Conservation (phyloP, 2,797 vertebrate species). For the Bradypodion ventrale region DNA sequence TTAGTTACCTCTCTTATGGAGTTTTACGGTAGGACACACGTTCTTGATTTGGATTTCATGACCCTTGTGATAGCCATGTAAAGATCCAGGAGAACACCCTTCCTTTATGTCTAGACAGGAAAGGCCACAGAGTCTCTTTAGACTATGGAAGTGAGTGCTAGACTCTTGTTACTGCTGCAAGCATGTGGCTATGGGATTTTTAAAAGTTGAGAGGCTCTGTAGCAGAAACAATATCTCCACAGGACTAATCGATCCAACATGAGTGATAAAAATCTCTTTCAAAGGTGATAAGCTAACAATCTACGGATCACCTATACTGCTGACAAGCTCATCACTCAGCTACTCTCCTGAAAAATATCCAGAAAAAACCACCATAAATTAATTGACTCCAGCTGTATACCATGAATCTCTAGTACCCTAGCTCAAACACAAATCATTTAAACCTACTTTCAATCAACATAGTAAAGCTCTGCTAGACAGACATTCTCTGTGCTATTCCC, state of each 20-base stretch:
- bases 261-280: slow-evolving; percentile 31
- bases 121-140: slow-evolving; percentile 31
- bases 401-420: slow-evolving; percentile 19
- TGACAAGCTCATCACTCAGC: slow-evolving; percentile 42
- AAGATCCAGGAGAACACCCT: slow-evolving; percentile 42
- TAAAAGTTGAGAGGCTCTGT: slow-evolving; percentile 49
- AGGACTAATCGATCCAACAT: slow-evolving; percentile 47
- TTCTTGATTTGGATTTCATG: slow-evolving; percentile 25
- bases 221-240: slow-evolving; percentile 31
- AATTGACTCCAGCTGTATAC: slow-evolving; percentile 53
- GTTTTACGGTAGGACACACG: slow-evolving; percentile 46
- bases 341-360: slow-evolving; percentile 56
- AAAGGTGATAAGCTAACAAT: slow-evolving; percentile 51
- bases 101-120: slow-evolving; percentile 58
- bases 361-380: slow-evolving; percentile 60
- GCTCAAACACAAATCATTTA: slow-evolving; percentile 35
- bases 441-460: slow-evolving; percentile 21
- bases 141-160: slow-evolving; percentile 33
- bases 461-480: slow-evolving; percentile 3
- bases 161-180: slow-evolving; percentile 37
- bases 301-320: slow-evolving; percentile 37
- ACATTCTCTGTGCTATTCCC: slow-evolving; percentile 7
- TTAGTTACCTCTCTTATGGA: background rate
- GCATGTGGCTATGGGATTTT: slow-evolving; percentile 32
- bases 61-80: slow-evolving; percentile 31